Evolutionary conservation across 2,113 vertebrate species (phyloP).

Genomic region (Urocolius indicus): DNA sequence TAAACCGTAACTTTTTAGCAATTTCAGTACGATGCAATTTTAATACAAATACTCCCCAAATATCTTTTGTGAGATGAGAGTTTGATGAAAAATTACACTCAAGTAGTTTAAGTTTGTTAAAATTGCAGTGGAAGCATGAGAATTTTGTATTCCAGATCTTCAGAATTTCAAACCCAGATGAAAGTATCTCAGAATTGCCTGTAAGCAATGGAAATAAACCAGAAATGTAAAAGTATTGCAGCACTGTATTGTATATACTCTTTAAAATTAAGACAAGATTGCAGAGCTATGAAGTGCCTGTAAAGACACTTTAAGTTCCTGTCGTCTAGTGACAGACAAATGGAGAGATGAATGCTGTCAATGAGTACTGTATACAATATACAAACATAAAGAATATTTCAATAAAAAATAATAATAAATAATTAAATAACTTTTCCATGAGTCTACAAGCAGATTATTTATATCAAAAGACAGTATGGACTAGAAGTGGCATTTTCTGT

Average conservation of each 20-base stretch:
- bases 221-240: not conserved
- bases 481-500: not conserved
- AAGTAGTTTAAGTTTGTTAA: not conserved
- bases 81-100: not conserved
- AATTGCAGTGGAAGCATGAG: not conserved
- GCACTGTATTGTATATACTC: not conserved
- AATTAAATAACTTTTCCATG: too few relatives aligned
- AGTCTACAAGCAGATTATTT: not conserved
- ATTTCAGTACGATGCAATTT: not conserved
- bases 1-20: not conserved
- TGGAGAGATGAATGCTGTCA: not conserved
- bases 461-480: not conserved
- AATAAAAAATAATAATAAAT: too few relatives aligned
- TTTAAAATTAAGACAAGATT: not conserved
- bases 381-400: not conserved
- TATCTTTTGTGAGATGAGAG: not conserved
- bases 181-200: not conserved
- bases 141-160: not conserved
- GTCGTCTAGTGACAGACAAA: not conserved
- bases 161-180: not conserved
- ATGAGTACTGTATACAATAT: not conserved
- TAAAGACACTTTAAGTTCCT: not conserved
- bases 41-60: not conserved
- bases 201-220: not conserved
- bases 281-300: not conserved